A percentile compares a stretch with the other conserved stretches of the same genome.
These are phyloP conservation scores for Propsilocerus akamusi DNA, from an alignment of 1,140 invertebrate genomes.

Conservation along the genomic window DNA sequence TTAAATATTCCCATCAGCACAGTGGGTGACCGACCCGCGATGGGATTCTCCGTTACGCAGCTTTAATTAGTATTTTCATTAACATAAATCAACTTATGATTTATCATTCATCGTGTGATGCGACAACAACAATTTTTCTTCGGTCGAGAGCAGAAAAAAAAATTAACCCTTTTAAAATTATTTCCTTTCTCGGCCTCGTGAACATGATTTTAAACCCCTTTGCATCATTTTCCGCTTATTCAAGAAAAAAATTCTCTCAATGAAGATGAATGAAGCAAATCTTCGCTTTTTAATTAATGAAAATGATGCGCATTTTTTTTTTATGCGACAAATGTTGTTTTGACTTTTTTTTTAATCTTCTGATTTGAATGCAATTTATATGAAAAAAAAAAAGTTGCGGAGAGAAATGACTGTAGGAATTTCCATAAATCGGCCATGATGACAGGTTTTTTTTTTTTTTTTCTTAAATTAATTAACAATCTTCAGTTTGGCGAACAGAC, in stretches of 20 bases:
- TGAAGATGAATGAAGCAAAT: constrained; percentile 1
- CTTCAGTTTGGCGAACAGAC: too few relatives aligned
- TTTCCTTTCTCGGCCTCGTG: not conserved
- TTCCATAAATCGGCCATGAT: too few relatives aligned
- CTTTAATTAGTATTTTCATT: constrained; percentile 4
- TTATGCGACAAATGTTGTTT: too few relatives aligned
- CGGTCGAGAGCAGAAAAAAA: not conserved
- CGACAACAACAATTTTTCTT: not conserved
- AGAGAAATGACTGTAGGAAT: too few relatives aligned
- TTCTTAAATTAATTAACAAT: too few relatives aligned
- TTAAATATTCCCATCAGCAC: not conserved
- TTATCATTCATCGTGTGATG: not conserved
- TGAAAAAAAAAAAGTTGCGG: too few relatives aligned
- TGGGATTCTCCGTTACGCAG: constrained; percentile 1
- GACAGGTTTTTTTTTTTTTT: too few relatives aligned
- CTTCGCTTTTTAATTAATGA: not conserved
- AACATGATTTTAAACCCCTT: not conserved
- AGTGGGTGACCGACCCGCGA: not conserved
- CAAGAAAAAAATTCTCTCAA: not conserved
- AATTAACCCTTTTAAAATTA: not conserved
- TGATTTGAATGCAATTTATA: too few relatives aligned
- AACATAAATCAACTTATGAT: constrained; percentile 4
- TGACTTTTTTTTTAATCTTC: too few relatives aligned
- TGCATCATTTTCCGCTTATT: too few relatives aligned
- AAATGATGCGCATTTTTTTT: not conserved